Percentiles rank a stretch among this genome's conserved stretches.
Conservation (phyloP, 2,888 invertebrate genomes). For the Epinotia bilunana region DNA sequence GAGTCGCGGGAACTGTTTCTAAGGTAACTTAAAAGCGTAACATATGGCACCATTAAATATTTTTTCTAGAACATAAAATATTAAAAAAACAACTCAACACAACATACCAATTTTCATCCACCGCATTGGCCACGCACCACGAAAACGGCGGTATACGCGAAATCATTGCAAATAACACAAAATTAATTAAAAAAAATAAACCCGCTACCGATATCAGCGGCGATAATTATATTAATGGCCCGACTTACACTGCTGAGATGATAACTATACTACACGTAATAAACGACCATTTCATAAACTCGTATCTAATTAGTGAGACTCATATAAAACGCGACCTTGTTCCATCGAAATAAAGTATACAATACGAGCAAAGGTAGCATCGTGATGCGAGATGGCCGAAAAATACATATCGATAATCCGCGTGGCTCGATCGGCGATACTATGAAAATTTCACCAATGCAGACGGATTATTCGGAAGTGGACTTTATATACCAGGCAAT, state of each 20-base stretch:
- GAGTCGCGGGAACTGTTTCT: not conserved
- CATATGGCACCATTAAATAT: conserved; percentile 15
- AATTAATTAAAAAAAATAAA: conserved; percentile 49
- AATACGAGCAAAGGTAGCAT: not conserved
- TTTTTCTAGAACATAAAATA: not conserved
- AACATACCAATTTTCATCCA: conserved; percentile 52
- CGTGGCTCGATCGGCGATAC: conserved; percentile 23
- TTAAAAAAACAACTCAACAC: not conserved
- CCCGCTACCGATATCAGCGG: conserved; percentile 17
- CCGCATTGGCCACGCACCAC: conserved; percentile 66
- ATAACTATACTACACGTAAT: conserved; percentile 15
- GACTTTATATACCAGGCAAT: not conserved
- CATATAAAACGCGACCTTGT: not conserved
- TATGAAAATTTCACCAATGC: not conserved
- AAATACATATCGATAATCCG: conserved; percentile 21
- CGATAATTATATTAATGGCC: conserved; percentile 78
- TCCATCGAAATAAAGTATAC: not conserved
- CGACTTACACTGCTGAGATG: conserved; percentile 31
- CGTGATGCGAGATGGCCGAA: not conserved
- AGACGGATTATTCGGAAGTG: not conserved
- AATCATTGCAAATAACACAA: conserved; percentile 51
- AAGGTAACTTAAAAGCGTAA: not conserved
- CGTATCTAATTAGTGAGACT: not conserved
- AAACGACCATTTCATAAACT: not conserved
- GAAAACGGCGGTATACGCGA: conserved; percentile 63